Percentiles rank a stretch among this genome's conserved stretches.
Evolutionary conservation across 2,888 invertebrate species (phyloP).

Genomic region (Dyspetes luteomarginatus): DNA sequence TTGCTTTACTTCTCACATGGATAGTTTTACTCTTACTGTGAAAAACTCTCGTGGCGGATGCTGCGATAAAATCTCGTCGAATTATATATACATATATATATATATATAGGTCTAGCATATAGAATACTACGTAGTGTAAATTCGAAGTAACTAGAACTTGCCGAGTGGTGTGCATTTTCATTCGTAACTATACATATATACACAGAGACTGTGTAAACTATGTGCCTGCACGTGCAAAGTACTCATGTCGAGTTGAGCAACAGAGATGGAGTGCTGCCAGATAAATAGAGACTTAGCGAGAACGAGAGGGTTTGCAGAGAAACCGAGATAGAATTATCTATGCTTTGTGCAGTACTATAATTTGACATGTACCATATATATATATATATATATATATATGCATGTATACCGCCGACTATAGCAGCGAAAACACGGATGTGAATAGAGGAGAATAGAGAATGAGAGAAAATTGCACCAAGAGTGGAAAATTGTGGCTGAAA

Average conservation of each 20-base stretch:
- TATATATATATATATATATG: not conserved
- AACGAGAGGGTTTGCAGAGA: constrained; percentile 15
- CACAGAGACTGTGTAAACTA: not conserved
- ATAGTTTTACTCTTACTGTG: not conserved
- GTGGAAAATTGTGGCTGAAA: constrained; percentile 46
- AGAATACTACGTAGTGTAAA: not conserved
- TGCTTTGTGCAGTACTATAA: constrained; percentile 7
- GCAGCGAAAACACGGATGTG: constrained; percentile 47
- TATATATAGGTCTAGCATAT: not conserved
- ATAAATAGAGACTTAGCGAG: constrained; percentile 53
- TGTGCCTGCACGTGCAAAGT: constrained; percentile 44
- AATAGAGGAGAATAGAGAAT: constrained; percentile 45
- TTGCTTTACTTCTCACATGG: not conserved
- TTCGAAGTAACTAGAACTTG: not conserved
- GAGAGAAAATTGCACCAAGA: constrained; percentile 46
- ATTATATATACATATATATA: not conserved
- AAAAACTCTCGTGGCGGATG: not conserved
- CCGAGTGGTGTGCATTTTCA: not conserved
- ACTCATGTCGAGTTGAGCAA: constrained; percentile 41
- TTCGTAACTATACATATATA: not conserved
- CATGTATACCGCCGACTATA: too few species aligned
- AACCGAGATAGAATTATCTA: constrained; percentile 38
- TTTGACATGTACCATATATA: too few species aligned
- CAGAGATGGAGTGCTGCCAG: constrained; percentile 48
- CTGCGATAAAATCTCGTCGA: not conserved